Base-by-base conservation (phyloP, 2,113 vertebrate genomes). In the Poeciliopsis prolifica region DNA sequence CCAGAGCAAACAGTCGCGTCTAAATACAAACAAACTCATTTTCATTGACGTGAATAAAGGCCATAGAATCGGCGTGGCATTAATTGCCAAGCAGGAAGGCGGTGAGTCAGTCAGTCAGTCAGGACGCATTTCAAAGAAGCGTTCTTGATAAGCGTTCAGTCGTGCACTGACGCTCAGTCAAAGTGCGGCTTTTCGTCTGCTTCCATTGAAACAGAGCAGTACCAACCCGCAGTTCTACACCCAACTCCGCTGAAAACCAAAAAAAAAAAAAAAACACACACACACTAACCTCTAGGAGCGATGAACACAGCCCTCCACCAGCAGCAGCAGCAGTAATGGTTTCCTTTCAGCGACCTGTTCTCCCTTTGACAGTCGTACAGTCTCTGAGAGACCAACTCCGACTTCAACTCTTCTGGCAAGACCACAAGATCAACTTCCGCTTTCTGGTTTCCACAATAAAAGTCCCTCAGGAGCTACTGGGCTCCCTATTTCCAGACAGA, bases 401-500 rank as follows among this genome's bases (percentile, higher is more conserved):
- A 66, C 15, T 65, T 79, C 75, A 60, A 72, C 35, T 33, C 17
- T 14, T 0, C n/a, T 14, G 65, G 78, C 61, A 72, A 84, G 29
- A 12, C 19, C 63, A 5, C 2, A 48, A 9, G 1, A 1, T 0
- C 0, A 0, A 51, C 77, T 83, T 88, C 90, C 85, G 88, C 31
- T 65, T 61, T 1, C 1, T 4, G 0, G 0, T 31, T 72, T 61
- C 8, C 0, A 64, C 2, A 79, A 35, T 81, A 75, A 86, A 81
- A 48, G 24, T 35, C 37, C 9, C 3, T 2, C 8, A 7, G 1
- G 13, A 17, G 0, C 1, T 30, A 7, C 17, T 17, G 17, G 48
- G 48, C 24, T 7, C 15, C 14, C 19, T 24, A 22, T 19, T 54
- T 24, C 5, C 48, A 54, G 19, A 24, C 48, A 19, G 22, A 54